Evolutionary conservation across 2,113 vertebrate species (phyloP).

Genomic region (Lepus americanus): DNA sequence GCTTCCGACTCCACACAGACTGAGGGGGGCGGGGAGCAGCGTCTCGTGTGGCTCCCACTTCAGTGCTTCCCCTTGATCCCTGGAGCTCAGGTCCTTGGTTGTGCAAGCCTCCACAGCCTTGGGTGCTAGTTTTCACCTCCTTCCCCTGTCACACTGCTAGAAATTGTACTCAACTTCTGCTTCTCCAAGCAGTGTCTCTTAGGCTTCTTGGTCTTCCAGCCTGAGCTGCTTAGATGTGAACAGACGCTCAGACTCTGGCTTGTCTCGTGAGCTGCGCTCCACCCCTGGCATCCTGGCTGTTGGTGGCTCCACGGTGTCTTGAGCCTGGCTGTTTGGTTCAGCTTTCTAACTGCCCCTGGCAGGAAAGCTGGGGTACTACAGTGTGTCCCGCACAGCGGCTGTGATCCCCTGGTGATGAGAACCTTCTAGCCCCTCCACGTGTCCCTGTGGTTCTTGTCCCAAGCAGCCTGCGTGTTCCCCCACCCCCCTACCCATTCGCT

Average conservation of each 20-base stretch:
- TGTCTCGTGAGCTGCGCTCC: fast-evolving
- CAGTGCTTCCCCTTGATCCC: fast-evolving
- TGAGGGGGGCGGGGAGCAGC: background rate
- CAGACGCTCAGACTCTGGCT: background rate
- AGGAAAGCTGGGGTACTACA: background rate
- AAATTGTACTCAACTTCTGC: background rate
- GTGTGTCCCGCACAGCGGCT: background rate
- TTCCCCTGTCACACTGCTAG: background rate
- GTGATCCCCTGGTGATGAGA: background rate
- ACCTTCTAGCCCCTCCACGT: background rate
- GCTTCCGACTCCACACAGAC: background rate
- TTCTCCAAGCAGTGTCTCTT: background rate
- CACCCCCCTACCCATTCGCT: fast-evolving
- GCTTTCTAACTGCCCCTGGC: background rate
- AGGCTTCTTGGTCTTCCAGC: background rate
- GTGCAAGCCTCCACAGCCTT: background rate
- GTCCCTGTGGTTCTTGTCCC: background rate
- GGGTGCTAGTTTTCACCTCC: background rate
- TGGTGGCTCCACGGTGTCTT: background rate
- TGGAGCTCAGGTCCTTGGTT: background rate
- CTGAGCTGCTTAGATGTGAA: fast-evolving
- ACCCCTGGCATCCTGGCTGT: background rate
- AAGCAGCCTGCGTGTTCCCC: background rate
- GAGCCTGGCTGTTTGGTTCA: background rate
- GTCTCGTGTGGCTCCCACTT: fast-evolving